Evolutionary conservation across 2,888 invertebrate genomes (phyloP), one percentile per base, ranked within the genome.

Genomic region (Tanytarsus gracilentus): DNA sequence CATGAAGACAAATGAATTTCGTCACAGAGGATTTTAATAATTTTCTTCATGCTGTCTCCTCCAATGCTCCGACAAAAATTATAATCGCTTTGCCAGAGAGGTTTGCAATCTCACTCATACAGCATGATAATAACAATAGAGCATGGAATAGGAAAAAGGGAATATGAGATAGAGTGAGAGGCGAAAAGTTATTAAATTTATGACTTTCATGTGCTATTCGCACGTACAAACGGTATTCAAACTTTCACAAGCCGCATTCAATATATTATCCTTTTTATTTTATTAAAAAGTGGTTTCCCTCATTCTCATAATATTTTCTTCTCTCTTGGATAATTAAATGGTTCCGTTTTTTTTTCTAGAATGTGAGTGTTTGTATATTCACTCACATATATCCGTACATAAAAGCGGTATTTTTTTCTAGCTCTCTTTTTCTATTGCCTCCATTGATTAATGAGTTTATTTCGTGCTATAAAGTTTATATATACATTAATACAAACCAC

Each of bases 361-460:
- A n/a, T n/a, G n/a, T n/a, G n/a, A n/a, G n/a, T n/a, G n/a, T n/a
- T n/a, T n/a, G n/a, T n/a, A n/a, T n/a, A n/a, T n/a, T n/a, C n/a
- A n/a, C n/a, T n/a, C n/a, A n/a, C n/a, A n/a, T n/a, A n/a, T n/a
- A n/a, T n/a, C n/a, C n/a, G n/a, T n/a, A n/a, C n/a, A n/a, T n/a
- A n/a, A n/a, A n/a, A 30, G 30, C 30, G 21, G 26, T 29, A 51
- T 51, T n/a, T n/a, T n/a, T n/a, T n/a, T n/a, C n/a, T n/a, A n/a
- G n/a, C n/a, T n/a, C n/a, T n/a, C n/a, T n/a, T n/a, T n/a, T 51
- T 30, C 18, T 48, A 36, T 33, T 53, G 16, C 55, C 40, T 40
- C 16, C 39, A 56, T 44, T 58, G 58, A 58, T 58, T 58, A 58
- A 48, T 58, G 30, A 58, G 48, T 58, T 58, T 58, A 58, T 58